Percentiles rank a stretch among this genome's conserved stretches.
Evolutionary conservation across 2,113 vertebrate genomes (phyloP).

Genomic region (Scopus umbretta): DNA sequence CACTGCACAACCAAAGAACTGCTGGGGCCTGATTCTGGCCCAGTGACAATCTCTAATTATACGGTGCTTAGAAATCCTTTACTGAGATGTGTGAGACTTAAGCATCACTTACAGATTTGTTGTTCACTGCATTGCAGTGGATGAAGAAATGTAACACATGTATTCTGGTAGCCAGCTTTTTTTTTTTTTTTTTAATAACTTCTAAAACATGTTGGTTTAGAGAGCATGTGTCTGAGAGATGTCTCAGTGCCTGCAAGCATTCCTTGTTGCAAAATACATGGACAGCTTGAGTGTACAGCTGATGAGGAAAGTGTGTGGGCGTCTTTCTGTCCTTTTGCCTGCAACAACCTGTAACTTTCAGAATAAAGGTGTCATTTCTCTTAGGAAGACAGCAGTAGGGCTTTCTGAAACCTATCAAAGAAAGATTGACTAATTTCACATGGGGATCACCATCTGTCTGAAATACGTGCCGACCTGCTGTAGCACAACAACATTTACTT

Average conservation of each 20-base stretch:
- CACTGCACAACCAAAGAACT: not conserved
- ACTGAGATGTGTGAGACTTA: not conserved
- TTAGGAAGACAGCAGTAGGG: not conserved
- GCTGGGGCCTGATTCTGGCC: not conserved
- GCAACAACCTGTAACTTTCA: not conserved
- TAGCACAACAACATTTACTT: not conserved
- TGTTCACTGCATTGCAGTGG: not conserved
- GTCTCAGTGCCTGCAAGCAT: not conserved
- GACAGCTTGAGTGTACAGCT: not conserved
- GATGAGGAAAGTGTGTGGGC: not conserved
- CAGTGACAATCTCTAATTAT: not conserved
- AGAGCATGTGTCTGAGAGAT: not conserved
- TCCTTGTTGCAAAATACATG: not conserved
- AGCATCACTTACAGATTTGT: not conserved
- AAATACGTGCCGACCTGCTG: not conserved
- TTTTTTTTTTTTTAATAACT: not conserved
- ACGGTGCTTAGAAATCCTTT: not conserved
- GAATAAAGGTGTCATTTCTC: not conserved
- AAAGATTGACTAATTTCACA: not conserved
- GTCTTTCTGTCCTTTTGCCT: not conserved
- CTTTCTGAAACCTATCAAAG: not conserved
- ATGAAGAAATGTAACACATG: not conserved
- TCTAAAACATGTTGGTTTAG: not conserved
- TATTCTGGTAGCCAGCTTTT: not conserved
- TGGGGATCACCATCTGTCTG: not conserved